Evolutionary conservation across 2,888 invertebrate genomes (phyloP), one percentile per base, ranked within the genome.

Genomic region (Eilema sororculum): DNA sequence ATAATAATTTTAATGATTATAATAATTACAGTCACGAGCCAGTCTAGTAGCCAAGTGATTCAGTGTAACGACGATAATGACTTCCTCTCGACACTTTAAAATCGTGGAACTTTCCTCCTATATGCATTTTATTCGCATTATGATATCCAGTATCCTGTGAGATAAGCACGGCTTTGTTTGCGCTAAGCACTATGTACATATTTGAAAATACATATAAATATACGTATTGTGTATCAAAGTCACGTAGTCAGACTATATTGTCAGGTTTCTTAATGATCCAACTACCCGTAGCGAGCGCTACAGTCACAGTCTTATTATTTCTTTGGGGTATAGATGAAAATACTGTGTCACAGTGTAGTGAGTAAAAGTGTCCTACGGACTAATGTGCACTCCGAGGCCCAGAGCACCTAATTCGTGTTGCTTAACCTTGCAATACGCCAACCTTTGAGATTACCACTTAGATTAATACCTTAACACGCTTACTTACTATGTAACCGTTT

Each of bases 31-130:
- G 84, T 87, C 89, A 89, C 87, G 87, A 87, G 85, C 67, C 20
- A 41, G 57, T 64, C n/a, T 25, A 9, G 13, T 13, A 46, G 65
- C 79, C 83, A 87, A 86, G 87, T 87, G 89, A 89, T 75, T 81
- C 83, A 84, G 84, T 82, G 83, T 82, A 82, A 82, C 79, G 25
- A 70, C 73, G 86, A 87, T 89, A 86, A 85, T 83, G 70, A 78
- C 79, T 87, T 89, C 89, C 89, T 87, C 84, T 83, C 75, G 63
- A 41, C 78, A 78, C 76, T 86, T 76, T 78, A 75, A 78, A 80
- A 80, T 74, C 74, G 59, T 77, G 76, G 71, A 74, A 82, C 82
- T 82, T 82, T 82, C 78, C 81, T 75, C 78, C 73, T 70, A 41
- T 80, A 72, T 78, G 78, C 77, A 81, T 78, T 78, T 73, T 80